Conservation (phyloP, 2,113 vertebrate genomes). For the Hippocampus abdominalis region DNA sequence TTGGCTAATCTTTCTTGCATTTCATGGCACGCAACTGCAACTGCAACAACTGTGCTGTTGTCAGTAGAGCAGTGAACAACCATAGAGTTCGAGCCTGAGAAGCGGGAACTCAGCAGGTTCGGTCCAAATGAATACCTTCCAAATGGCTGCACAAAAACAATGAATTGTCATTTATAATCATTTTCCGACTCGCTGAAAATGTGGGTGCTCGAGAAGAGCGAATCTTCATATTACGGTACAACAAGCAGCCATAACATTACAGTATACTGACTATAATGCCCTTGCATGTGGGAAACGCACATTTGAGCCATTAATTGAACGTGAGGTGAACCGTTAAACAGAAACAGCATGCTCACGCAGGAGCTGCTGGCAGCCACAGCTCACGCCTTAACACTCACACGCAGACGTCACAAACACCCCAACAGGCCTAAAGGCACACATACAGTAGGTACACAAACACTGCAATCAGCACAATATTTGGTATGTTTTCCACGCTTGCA, state of each 20-base stretch:
- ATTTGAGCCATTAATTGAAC: neutral
- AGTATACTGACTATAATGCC: neutral
- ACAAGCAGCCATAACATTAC: neutral
- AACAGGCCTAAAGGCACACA: no score
- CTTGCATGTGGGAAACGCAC: neutral
- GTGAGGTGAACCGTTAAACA: neutral
- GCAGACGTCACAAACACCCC: no score
- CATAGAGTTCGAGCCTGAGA: neutral
- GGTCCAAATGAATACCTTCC: conserved; percentile 19
- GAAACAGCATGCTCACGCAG: neutral
- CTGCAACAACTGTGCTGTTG: neutral
- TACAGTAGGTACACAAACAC: no score
- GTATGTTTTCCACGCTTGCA: neutral
- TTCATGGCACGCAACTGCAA: neutral
- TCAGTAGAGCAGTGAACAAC: neutral
- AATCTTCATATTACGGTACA: conserved; percentile 31
- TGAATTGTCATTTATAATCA: conserved; percentile 21
- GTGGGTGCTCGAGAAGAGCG: conserved; percentile 4
- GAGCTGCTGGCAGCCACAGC: neutral
- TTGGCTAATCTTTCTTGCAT: neutral
- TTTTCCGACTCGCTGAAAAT: conserved; percentile 20
- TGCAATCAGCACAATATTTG: neutral
- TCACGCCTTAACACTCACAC: neutral
- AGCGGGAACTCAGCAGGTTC: neutral
- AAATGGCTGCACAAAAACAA: conserved; percentile 13